Evolutionary conservation across 2,113 vertebrate species (phyloP), one percentile per base, ranked within the genome.

Genomic region (Mugil cephalus): DNA sequence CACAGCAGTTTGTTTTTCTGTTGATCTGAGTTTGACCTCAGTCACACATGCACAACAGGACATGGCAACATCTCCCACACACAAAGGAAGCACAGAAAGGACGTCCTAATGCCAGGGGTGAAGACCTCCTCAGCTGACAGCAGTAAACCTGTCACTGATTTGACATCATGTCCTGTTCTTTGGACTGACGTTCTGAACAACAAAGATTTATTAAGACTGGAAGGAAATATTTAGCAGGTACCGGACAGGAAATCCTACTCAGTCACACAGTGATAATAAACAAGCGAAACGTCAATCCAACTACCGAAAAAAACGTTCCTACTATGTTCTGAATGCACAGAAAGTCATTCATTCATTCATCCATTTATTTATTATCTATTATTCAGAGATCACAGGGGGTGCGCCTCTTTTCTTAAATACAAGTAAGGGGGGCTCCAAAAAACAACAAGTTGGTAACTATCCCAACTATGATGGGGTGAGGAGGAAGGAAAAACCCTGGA

Each of bases 1-100:
- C n/a, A 7, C 9, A 19, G 10, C n/a, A 34, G 19, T 48, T 17
- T 24, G 24, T 56, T 63, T 58, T 58, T 45, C 14, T 60, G 35
- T 58, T 42, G 62, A 53, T 60, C 38, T 17, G 13, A 55, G 53
- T 56, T 42, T 34, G 55, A 74, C 39, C 8, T 36, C 13, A 47
- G 36, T 66, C 48, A 13, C 55, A 80, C 75, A 78, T 13, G 61
- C 35, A 56, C 56, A 73, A 42, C 43, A 35, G 59, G 58, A 52
- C 39, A 14, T 38, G 1, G 2, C 38, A 35, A 39, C 53, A 56
- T 63, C 39, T 30, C 13, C 10, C 24, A 54, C 38, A 15, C 18
- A 34, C 35, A 69, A 7, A 75, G 78, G 75, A 84, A 78, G 45
- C 24, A 1, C 50, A 48, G 58, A 15, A 77, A 77, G 86, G 74